Evolutionary conservation across 2,113 vertebrate species (phyloP).

Genomic region (Silurus meridionalis): DNA sequence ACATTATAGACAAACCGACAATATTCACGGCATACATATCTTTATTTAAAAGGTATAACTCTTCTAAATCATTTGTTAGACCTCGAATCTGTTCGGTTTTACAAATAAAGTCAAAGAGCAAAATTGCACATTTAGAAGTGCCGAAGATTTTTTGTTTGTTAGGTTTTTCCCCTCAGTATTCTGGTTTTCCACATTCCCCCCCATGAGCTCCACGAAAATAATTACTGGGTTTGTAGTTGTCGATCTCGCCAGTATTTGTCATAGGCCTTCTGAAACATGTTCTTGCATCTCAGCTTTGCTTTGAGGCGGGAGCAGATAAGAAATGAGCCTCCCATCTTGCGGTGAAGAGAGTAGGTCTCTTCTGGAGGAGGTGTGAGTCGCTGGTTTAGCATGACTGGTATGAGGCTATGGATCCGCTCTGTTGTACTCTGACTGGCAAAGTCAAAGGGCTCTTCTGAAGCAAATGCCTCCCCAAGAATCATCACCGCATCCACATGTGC

Average conservation of each 20-base stretch:
- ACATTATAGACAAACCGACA: conserved; percentile 2
- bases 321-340: conserved; percentile 98
- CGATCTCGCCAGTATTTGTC: conserved; percentile 79
- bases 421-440: conserved; percentile 91
- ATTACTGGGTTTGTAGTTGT: conserved; percentile 34
- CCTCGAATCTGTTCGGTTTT: not conserved
- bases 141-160: not conserved
- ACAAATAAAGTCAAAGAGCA: not conserved
- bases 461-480: conserved; percentile 94
- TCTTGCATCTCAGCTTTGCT: conserved; percentile 83
- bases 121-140: not conserved
- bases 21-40: not conserved
- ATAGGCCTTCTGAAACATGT: conserved; percentile 87
- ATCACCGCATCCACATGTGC: conserved; percentile 94
- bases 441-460: conserved; percentile 80
- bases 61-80: not conserved
- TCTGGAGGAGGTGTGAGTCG: conserved; percentile 89
- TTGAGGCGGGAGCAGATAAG: conserved; percentile 94
- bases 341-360: conserved; percentile 96
- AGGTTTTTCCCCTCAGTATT: not conserved
- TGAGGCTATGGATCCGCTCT: conserved; percentile 89
- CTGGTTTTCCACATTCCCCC: not conserved
- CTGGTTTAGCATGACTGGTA: conserved; percentile 93
- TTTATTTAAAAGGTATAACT: not conserved
- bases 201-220: not conserved